phyloP scores from a whole-genome alignment of 2,113 vertebrate genomes.

The Bos taurus region ARS-UCD2.0 NC_037346.1:21347501-21348000 shows the following conservation, averaged over 20 bases:
- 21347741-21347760: neutral
- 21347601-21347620: neutral
- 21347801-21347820: neutral
- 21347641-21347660: neutral
- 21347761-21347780: neutral
- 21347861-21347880: constrained; percentile 6
- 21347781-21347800: neutral
- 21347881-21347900: neutral
- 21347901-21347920: constrained; percentile 11
- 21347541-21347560: neutral
- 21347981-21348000: neutral
- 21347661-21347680: neutral
- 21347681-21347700: neutral
- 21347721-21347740: neutral
- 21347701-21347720: neutral
- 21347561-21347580: neutral
- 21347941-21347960: neutral
- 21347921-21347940: neutral
- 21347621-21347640: constrained; percentile 14
- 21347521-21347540: neutral
- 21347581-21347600: neutral
- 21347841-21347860: neutral
- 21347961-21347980: neutral
- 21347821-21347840: neutral
- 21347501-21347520: neutral